Evolutionary conservation across 2,888 invertebrate genomes (phyloP).

Genomic region (Drosophila fulvimacula): DNA sequence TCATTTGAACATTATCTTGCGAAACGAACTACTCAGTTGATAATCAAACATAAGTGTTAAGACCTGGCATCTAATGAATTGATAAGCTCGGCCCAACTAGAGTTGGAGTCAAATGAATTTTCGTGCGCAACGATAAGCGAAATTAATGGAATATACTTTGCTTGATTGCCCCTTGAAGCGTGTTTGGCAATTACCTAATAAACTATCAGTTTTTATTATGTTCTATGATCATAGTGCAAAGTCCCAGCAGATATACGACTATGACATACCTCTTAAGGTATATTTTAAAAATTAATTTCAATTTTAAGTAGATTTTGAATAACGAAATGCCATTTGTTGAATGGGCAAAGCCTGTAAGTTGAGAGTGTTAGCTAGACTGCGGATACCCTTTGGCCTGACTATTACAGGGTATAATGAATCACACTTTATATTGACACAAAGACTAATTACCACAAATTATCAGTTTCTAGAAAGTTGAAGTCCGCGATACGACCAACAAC

Average conservation of each 20-base stretch:
- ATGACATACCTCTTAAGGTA: not conserved
- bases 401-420: constrained; percentile 27
- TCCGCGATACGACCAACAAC: constrained; percentile 39
- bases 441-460: constrained; percentile 50
- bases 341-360: not conserved
- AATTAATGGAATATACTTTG: constrained; percentile 1
- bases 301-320: no score
- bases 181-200: constrained; percentile 24
- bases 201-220: constrained; percentile 11
- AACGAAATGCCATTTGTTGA: not conserved
- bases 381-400: constrained; percentile 6
- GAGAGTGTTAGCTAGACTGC: not conserved
- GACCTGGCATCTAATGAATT: constrained; percentile 15
- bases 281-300: not conserved
- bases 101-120: constrained; percentile 19
- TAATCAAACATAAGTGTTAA: constrained; percentile 12
- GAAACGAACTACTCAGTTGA: constrained; percentile 1
- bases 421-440: constrained; percentile 33
- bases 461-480: constrained; percentile 49
- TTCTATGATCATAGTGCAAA: not conserved
- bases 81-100: constrained; percentile 29
- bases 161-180: constrained; percentile 24
- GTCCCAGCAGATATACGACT: not conserved
- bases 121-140: constrained; percentile 31
- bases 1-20: not conserved